Conservation (phyloP, 2,113 vertebrate species). For the Platichthys flesus region DNA sequence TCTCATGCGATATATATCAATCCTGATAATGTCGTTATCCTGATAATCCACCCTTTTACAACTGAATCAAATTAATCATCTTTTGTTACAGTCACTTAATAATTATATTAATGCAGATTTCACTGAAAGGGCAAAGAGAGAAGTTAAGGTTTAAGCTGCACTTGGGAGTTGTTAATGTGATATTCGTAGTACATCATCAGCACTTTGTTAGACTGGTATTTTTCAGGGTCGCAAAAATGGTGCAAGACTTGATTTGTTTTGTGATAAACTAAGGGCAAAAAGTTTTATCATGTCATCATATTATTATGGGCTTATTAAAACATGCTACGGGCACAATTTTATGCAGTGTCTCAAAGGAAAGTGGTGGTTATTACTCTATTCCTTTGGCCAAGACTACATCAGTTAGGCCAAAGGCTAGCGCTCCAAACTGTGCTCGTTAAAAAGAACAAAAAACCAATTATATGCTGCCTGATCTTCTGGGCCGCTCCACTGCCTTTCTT, state of each 20-base stretch:
- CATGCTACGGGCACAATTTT: not conserved
- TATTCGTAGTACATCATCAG: too few species aligned
- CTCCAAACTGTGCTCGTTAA: not conserved
- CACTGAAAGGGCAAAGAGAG: too few species aligned
- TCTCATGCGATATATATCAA: too few species aligned
- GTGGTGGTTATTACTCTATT: not conserved
- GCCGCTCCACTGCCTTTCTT: not conserved
- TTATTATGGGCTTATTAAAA: too few species aligned
- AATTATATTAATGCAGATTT: too few species aligned
- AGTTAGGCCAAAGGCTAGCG: conserved; percentile 26
- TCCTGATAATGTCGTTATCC: too few species aligned
- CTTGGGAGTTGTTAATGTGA: not conserved
- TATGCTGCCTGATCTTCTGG: conserved; percentile 31
- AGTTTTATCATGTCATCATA: too few species aligned
- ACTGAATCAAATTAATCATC: not conserved
- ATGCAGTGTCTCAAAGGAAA: not conserved
- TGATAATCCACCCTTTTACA: not conserved
- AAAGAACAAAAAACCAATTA: conserved; percentile 40
- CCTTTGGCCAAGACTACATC: not conserved
- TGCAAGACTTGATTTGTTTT: too few species aligned
- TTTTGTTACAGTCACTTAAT: not conserved
- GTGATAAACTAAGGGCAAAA: too few species aligned
- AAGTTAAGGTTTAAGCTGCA: not conserved
- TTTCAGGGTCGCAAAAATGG: too few species aligned
- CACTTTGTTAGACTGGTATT: not conserved